Conservation (phyloP, 2,888 invertebrate species). For the Biston betularia region DNA sequence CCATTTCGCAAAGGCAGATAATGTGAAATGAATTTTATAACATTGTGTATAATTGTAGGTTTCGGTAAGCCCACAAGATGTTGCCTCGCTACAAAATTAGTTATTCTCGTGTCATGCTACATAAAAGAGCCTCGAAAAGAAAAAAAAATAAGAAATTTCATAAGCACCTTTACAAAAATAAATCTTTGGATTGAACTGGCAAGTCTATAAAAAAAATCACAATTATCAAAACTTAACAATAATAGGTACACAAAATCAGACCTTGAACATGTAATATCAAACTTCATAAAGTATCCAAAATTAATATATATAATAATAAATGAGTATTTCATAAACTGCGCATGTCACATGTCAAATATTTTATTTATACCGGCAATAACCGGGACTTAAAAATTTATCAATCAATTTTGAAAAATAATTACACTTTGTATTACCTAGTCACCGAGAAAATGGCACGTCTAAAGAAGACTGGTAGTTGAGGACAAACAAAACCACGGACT, state of each 20-base stretch:
- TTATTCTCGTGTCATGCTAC: neutral
- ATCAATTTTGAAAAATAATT: slow-evolving; percentile 9
- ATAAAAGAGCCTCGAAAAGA: slow-evolving; percentile 16
- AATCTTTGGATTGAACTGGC: slow-evolving; percentile 79
- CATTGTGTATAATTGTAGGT: neutral
- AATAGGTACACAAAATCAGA: slow-evolving; percentile 60
- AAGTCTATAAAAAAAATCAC: slow-evolving; percentile 64
- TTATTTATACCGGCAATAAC: neutral
- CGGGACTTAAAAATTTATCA: slow-evolving; percentile 10
- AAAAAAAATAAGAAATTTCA: slow-evolving; percentile 41
- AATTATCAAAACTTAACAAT: slow-evolving; percentile 65
- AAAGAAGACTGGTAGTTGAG: neutral
- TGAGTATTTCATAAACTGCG: slow-evolving; percentile 56
- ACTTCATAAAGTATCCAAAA: slow-evolving; percentile 54
- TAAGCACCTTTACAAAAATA: slow-evolving; percentile 63
- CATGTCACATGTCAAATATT: slow-evolving; percentile 7
- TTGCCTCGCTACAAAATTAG: neutral
- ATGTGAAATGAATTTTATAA: too few species aligned
- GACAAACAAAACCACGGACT: slow-evolving; percentile 7
- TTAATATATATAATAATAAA: slow-evolving; percentile 31
- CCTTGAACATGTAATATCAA: slow-evolving; percentile 66
- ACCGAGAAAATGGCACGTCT: slow-evolving; percentile 1
- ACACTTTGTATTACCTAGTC: slow-evolving; percentile 2
- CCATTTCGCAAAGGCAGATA: too few species aligned
- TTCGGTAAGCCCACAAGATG: neutral